A percentile compares a stretch with the other conserved stretches of the same genome.
Conservation (phyloP, 2,888 invertebrate genomes). For the Dryobotodes eremita region DNA sequence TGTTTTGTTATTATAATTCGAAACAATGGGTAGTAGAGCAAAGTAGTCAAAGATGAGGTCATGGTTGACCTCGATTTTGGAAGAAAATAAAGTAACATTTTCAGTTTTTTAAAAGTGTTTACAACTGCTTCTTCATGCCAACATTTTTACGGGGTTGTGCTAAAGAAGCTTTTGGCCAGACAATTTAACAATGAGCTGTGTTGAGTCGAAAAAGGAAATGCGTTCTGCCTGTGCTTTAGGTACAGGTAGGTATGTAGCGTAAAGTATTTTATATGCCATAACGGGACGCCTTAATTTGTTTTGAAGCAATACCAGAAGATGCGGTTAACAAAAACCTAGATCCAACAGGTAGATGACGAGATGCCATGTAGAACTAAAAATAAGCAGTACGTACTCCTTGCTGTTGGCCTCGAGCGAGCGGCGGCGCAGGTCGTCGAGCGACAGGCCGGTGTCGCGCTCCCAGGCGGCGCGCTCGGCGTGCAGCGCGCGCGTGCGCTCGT, state of each 20-base stretch:
- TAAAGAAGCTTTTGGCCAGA: background rate
- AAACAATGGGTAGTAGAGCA: background rate
- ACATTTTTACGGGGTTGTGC: no score
- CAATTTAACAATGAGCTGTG: background rate
- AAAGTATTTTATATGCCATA: background rate
- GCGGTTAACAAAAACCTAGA: background rate
- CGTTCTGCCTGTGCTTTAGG: background rate
- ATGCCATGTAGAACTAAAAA: background rate
- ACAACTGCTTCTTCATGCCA: no score
- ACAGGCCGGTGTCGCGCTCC: slow-evolving; percentile 97
- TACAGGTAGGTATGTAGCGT: background rate
- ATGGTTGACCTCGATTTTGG: no score
- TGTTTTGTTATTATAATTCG: no score
- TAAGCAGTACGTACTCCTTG: slow-evolving; percentile 93
- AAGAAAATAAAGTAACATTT: no score
- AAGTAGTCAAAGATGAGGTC: background rate
- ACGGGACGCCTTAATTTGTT: background rate
- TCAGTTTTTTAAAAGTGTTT: no score
- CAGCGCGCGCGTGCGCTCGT: slow-evolving; percentile 96
- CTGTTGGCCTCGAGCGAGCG: slow-evolving; percentile 97
- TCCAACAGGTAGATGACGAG: background rate
- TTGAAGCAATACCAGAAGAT: background rate
- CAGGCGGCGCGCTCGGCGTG: slow-evolving; percentile 96
- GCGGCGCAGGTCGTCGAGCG: slow-evolving; percentile 96
- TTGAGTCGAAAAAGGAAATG: background rate